phyloP scores from a whole-genome alignment of 2,113 vertebrate species.

The Orcinus orca region DNA sequence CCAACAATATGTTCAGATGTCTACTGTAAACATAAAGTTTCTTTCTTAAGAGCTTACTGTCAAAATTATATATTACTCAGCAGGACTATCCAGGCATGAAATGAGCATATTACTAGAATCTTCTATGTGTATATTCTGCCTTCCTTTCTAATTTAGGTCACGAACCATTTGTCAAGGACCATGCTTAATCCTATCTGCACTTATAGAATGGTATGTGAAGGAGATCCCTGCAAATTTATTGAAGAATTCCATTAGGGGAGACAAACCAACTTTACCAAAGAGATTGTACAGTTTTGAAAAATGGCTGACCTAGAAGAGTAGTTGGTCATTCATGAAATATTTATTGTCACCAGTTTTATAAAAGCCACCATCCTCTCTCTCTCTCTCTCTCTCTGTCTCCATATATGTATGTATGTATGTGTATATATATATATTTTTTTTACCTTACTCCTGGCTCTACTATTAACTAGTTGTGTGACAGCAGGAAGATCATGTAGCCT shows the following conservation, averaged over 20 bases:
- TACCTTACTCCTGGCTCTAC: not conserved
- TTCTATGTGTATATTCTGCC: constrained; percentile 6
- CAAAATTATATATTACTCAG: not conserved
- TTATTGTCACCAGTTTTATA: not conserved
- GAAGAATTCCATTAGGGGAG: not conserved
- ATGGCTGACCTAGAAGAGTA: not conserved
- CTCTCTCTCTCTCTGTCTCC: too few species aligned
- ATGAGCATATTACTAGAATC: constrained; percentile 27
- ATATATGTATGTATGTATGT: too few species aligned
- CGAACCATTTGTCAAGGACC: constrained; percentile 29
- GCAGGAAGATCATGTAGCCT: not conserved
- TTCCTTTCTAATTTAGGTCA: constrained; percentile 53
- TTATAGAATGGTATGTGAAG: not conserved
- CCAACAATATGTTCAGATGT: not conserved
- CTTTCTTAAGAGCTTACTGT: not conserved
- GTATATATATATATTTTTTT: too few species aligned
- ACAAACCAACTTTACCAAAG: not conserved
- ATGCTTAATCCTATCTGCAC: constrained; percentile 31
- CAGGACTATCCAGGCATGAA: constrained; percentile 21
- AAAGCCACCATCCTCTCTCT: not conserved
- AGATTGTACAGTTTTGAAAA: not conserved
- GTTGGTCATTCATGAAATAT: not conserved
- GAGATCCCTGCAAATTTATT: not conserved
- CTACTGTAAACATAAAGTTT: constrained; percentile 12
- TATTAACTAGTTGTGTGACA: not conserved